Percentiles rank a stretch among this genome's conserved stretches.
Conservation (phyloP, 1,140 invertebrate genomes). For the Belonocnema kinseyi region DNA sequence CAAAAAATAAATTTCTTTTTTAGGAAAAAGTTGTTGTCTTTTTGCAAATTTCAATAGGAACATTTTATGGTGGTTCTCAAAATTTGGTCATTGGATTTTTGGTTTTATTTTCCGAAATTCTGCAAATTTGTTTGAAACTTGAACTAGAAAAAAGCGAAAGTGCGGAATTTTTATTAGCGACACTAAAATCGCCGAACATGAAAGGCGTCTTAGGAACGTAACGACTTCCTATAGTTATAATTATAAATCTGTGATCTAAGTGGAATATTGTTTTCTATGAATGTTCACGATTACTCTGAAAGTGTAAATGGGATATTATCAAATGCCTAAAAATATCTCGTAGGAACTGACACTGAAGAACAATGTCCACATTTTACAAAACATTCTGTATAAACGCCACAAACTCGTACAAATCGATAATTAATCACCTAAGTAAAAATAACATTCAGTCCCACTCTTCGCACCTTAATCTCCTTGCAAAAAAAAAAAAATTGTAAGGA, state of each 20-base stretch:
- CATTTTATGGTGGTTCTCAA: too few relatives aligned
- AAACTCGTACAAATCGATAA: constrained; percentile 56
- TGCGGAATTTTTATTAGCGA: not conserved
- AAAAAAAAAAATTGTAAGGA: not conserved
- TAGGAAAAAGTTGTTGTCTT: too few relatives aligned
- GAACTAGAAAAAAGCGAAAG: not conserved
- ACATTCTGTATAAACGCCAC: constrained; percentile 61
- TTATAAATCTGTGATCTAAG: not conserved
- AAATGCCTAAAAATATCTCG: constrained; percentile 12
- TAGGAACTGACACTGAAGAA: constrained; percentile 64
- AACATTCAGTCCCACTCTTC: constrained; percentile 61
- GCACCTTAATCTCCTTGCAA: constrained; percentile 37
- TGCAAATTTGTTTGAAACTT: too few relatives aligned
- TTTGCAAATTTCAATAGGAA: too few relatives aligned
- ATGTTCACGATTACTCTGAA: not conserved
- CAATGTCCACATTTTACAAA: constrained; percentile 54
- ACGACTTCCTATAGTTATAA: not conserved
- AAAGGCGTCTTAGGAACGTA: constrained; percentile 25
- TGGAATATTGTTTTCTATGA: not conserved
- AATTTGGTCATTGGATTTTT: too few relatives aligned
- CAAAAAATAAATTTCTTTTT: too few relatives aligned
- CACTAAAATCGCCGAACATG: not conserved
- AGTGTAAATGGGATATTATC: not conserved
- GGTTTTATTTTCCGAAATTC: too few relatives aligned
- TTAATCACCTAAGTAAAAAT: constrained; percentile 63